Evolutionary conservation across 2,113 vertebrate genomes (phyloP).

Genomic region (Semicossyphus pulcher): DNA sequence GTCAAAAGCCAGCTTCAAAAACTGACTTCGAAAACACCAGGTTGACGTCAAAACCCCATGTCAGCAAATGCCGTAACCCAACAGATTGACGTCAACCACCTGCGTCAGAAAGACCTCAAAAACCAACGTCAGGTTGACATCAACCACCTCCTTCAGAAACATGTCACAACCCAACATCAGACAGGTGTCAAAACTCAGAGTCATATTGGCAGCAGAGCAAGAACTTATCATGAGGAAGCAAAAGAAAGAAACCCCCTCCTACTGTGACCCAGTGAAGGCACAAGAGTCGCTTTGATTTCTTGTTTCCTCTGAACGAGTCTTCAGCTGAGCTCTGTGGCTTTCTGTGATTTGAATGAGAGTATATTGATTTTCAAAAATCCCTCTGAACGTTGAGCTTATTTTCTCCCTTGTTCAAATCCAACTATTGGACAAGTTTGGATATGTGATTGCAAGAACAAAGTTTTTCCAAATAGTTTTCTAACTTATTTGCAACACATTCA

Average conservation of each 20-base stretch:
- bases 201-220: no score
- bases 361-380: conserved; percentile 43
- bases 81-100: no score
- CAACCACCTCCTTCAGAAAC: no score
- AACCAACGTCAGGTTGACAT: no score
- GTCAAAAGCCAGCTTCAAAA: no score
- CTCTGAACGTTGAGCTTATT: conserved; percentile 8
- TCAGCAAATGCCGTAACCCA: no score
- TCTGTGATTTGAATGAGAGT: conserved; percentile 33
- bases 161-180: no score
- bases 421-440: neutral
- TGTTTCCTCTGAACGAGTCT: conserved; percentile 42
- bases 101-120: no score
- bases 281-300: conserved; percentile 59
- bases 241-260: conserved; percentile 51
- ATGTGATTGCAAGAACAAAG: neutral
- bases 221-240: no score
- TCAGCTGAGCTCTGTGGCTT: conserved; percentile 35
- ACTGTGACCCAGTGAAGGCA: conserved; percentile 51
- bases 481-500: neutral
- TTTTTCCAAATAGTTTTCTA: neutral
- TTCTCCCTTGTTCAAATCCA: conserved; percentile 7
- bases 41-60: no score
- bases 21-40: no score
- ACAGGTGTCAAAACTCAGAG: no score